Conservation (phyloP, 2,888 invertebrate species). For the Carcina quercana region DNA sequence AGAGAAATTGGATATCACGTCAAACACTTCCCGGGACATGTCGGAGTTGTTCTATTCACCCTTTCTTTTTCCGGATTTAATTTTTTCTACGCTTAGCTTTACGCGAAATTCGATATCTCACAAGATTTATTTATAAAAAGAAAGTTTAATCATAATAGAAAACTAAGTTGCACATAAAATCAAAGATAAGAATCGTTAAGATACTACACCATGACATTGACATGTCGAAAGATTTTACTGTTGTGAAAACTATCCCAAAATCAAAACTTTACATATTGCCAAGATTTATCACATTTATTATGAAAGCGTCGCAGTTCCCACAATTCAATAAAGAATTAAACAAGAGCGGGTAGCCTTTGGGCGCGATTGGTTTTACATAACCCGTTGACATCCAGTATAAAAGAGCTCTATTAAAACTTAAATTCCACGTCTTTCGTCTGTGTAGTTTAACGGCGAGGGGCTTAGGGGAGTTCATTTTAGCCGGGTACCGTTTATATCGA, state of each 20-base stretch:
- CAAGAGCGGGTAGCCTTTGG: constrained; percentile 30
- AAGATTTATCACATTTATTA: too few relatives aligned
- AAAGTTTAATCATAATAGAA: too few relatives aligned
- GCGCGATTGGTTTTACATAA: constrained; percentile 42
- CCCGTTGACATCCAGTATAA: constrained; percentile 31
- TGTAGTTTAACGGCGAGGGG: constrained; percentile 3
- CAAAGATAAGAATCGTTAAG: too few relatives aligned
- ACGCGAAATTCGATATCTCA: too few relatives aligned
- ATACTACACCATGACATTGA: too few relatives aligned
- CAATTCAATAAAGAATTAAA: constrained; percentile 32
- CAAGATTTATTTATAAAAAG: too few relatives aligned
- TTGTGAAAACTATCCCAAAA: too few relatives aligned
- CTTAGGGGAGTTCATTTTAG: constrained; percentile 40
- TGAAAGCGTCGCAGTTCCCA: constrained; percentile 20
- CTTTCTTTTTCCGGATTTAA: too few relatives aligned
- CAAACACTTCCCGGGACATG: constrained; percentile 20
- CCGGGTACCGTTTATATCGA: constrained; percentile 46
- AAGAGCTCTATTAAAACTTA: constrained; percentile 24
- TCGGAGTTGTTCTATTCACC: constrained; percentile 7
- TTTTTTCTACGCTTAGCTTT: too few relatives aligned
- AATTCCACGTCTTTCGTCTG: constrained; percentile 20
- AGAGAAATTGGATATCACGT: constrained; percentile 37
- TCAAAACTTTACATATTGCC: too few relatives aligned
- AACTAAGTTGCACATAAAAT: too few relatives aligned
- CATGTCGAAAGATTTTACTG: too few relatives aligned